Conservation (phyloP, 2,113 vertebrate genomes). For the Lampris incognitus region DNA sequence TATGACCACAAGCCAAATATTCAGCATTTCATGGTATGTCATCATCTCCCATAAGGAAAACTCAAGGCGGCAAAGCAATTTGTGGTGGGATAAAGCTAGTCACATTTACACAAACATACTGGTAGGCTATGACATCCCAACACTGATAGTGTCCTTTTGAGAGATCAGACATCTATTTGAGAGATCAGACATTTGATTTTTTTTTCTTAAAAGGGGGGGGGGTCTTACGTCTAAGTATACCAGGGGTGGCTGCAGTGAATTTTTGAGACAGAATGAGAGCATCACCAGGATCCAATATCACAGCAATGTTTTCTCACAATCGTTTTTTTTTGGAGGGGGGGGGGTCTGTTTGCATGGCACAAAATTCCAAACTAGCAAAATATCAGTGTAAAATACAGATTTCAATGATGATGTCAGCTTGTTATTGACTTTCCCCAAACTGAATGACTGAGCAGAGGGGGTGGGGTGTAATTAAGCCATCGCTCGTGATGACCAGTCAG, state of each 20-base stretch:
- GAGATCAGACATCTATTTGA: background rate
- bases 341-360: too few species aligned
- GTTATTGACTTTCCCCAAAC: slow-evolving; percentile 92
- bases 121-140: background rate
- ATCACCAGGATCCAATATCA: background rate
- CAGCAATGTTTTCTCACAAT: background rate
- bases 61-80: slow-evolving; percentile 1
- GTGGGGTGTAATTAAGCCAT: slow-evolving; percentile 87
- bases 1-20: background rate
- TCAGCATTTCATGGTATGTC: slow-evolving; percentile 54
- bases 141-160: background rate
- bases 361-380: slow-evolving; percentile 56
- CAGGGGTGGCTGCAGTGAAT: background rate
- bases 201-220: too few species aligned
- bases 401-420: slow-evolving; percentile 91
- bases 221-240: too few species aligned
- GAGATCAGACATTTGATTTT: too few species aligned
- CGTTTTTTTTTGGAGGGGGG: background rate
- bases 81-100: background rate
- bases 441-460: slow-evolving; percentile 93
- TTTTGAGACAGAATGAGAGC: background rate
- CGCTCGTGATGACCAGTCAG: slow-evolving; percentile 83
- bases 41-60: slow-evolving; percentile 50
- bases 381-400: slow-evolving; percentile 86
- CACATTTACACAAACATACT: background rate